These are phyloP conservation scores for Acleris literana DNA, from an alignment of 2,888 invertebrate genomes.

Conservation along the genomic window DNA sequence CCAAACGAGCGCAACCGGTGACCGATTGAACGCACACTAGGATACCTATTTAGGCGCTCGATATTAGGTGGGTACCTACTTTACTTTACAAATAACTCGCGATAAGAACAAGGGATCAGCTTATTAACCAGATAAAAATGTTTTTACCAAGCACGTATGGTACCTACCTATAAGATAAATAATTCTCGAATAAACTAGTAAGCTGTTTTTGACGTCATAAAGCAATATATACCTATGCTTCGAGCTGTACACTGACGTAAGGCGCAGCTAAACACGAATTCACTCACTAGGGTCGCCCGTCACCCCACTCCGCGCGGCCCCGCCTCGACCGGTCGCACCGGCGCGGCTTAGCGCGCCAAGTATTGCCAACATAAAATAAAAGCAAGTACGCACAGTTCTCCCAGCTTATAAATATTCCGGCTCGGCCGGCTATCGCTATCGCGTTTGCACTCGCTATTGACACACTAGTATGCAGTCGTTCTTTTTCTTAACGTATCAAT, in stretches of 20 bases:
- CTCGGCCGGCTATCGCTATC: too few relatives aligned
- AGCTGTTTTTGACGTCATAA: constrained; percentile 27
- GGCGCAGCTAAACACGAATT: constrained; percentile 14
- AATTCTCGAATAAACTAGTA: constrained; percentile 29
- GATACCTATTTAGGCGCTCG: constrained; percentile 27
- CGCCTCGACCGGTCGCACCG: constrained; percentile 30
- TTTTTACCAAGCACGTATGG: constrained; percentile 8
- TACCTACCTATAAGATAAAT: constrained; percentile 12
- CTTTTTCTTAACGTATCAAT: too few relatives aligned
- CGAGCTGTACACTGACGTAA: constrained; percentile 17
- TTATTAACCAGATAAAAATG: constrained; percentile 29
- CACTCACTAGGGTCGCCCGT: constrained; percentile 15
- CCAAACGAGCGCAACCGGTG: constrained; percentile 54
- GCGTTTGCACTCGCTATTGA: too few relatives aligned
- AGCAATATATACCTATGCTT: neutral
- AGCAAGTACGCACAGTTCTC: neutral
- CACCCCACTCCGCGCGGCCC: constrained; percentile 19
- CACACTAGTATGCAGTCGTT: too few relatives aligned
- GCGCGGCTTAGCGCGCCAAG: constrained; percentile 6
- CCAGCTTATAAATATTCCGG: too few relatives aligned
- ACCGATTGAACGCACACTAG: constrained; percentile 31
- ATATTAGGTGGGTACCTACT: constrained; percentile 5
- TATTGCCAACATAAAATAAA: constrained; percentile 32
- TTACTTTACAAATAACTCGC: constrained; percentile 21
- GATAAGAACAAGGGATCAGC: constrained; percentile 30